Conservation (phyloP, 1,140 invertebrate genomes). For the Metaphire vulgaris region DNA sequence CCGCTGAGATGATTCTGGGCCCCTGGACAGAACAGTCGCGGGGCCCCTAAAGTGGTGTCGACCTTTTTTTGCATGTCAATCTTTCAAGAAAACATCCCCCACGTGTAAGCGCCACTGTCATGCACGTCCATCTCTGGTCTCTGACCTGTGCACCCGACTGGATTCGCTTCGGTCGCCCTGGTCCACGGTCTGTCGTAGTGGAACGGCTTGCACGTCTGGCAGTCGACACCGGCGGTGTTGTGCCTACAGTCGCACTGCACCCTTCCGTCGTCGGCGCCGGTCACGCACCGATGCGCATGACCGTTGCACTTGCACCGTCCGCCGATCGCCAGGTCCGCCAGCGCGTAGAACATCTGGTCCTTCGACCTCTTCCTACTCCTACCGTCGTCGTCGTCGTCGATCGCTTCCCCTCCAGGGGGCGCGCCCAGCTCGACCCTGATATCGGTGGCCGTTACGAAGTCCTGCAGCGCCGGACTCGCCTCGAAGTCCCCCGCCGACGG, state of each 20-base stretch:
- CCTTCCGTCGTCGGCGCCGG: slow-evolving; percentile 60
- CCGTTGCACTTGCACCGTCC: slow-evolving; percentile 99
- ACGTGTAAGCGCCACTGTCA: no score
- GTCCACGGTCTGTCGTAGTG: slow-evolving; percentile 98
- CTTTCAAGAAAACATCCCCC: no score
- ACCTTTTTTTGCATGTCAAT: no score
- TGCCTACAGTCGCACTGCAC: slow-evolving; percentile 92
- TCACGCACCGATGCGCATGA: slow-evolving; percentile 80
- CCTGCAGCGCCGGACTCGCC: slow-evolving; percentile 91
- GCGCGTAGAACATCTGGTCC: slow-evolving; percentile 61
- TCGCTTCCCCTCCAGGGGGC: slow-evolving; percentile 1
- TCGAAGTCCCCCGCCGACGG: slow-evolving; percentile 90
- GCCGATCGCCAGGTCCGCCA: slow-evolving; percentile 93
- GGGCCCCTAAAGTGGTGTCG: no score
- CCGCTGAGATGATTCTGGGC: no score
- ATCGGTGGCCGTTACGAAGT: slow-evolving; percentile 98
- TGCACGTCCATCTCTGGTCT: neutral
- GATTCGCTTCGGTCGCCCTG: slow-evolving; percentile 81
- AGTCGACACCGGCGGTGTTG: slow-evolving; percentile 94
- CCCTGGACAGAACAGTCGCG: no score
- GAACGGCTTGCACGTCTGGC: slow-evolving; percentile 96
- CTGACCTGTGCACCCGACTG: slow-evolving; percentile 94
- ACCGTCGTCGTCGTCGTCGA: no score
- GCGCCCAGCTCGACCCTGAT: slow-evolving; percentile 75
- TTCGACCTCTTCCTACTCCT: slow-evolving; percentile 4